Base-by-base conservation (phyloP, 2,888 invertebrate genomes). In the Zhengitettix transpicula region DNA sequence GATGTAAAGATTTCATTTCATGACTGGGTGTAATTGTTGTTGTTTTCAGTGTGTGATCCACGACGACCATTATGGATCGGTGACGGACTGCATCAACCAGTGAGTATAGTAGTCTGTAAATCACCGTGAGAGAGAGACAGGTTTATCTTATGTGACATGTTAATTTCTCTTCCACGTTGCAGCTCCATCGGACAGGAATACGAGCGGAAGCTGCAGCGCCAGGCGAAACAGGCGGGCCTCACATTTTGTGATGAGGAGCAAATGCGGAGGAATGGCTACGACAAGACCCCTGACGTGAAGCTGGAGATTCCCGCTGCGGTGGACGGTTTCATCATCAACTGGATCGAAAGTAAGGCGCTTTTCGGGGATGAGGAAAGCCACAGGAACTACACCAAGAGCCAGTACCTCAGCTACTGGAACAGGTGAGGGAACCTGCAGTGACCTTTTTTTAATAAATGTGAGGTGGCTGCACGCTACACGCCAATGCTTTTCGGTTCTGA, bases 321-420 rank as follows among this genome's bases (percentile, higher is more conserved):
- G 40, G 85, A 90, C 71, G 90, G 89, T 1, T 82, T 83, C 67
- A 82, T 95, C 40, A 81, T 96, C 0, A 90, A 94, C 71, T 96
- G 96, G 96, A 90, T 96, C 62, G 96, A 96, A 74, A 94, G 95
- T 67, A 96, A 96, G 75, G 96, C 95, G 0, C 79, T 89, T n/a
- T 96, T 96, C 78, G 95, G 90, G 5, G 90, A 91, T 74, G 79
- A 82, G 64, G 83, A 85, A 66, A 82, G 84, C 59, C 95, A 96
- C 73, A 79, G 81, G 54, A 83, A 80, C 12, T 91, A 94, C 72
- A 77, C 89, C 58, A 84, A 84, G 67, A 87, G 90, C 65, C 95
- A 96, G 71, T 83, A 89, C 67, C 78, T 82, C 65, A 89, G 92
- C 71, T 96, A 96, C 69, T 89, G 88, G 84, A 95, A 94, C 71